phyloP scores from a whole-genome alignment of 2,113 vertebrate genomes.

The Stigmatopora nigra region DNA sequence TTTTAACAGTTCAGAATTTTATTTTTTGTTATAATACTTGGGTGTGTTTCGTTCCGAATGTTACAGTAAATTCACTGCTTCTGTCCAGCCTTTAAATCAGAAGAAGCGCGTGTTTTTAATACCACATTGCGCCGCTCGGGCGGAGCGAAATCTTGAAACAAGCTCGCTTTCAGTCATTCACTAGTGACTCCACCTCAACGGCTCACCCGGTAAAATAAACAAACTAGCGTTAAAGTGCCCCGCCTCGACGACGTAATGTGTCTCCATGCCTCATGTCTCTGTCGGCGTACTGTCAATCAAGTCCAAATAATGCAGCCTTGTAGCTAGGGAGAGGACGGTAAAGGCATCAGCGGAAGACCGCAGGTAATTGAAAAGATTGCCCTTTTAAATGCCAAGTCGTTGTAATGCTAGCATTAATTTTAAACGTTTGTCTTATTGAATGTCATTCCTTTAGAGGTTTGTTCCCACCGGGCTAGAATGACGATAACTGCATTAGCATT shows the following conservation, averaged over 20 bases:
- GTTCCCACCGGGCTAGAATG: constrained; percentile 6
- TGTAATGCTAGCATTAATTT: not conserved
- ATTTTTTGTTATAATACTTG: not conserved
- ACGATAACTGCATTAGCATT: constrained; percentile 25
- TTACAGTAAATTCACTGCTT: not conserved
- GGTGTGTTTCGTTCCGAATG: not conserved
- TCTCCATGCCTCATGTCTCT: constrained; percentile 43
- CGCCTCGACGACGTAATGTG: constrained; percentile 35
- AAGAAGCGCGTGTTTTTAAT: not conserved
- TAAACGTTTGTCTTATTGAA: no score
- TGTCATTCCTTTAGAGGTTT: constrained; percentile 26
- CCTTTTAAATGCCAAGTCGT: not conserved
- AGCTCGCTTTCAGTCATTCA: accelerated
- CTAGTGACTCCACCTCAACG: not conserved
- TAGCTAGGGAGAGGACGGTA: constrained; percentile 51
- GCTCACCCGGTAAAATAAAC: not conserved
- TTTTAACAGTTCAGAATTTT: no score
- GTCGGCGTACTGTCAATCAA: constrained; percentile 62
- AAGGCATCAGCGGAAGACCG: constrained; percentile 45
- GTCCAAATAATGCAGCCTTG: constrained; percentile 62
- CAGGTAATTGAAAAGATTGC: constrained; percentile 51
- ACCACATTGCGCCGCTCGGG: not conserved
- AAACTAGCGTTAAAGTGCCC: not conserved
- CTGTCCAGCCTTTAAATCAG: constrained; percentile 40
- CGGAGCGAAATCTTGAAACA: constrained; percentile 10